phyloP scores from a whole-genome alignment of 2,797 vertebrate species.

The Microhierax caerulescens region DNA sequence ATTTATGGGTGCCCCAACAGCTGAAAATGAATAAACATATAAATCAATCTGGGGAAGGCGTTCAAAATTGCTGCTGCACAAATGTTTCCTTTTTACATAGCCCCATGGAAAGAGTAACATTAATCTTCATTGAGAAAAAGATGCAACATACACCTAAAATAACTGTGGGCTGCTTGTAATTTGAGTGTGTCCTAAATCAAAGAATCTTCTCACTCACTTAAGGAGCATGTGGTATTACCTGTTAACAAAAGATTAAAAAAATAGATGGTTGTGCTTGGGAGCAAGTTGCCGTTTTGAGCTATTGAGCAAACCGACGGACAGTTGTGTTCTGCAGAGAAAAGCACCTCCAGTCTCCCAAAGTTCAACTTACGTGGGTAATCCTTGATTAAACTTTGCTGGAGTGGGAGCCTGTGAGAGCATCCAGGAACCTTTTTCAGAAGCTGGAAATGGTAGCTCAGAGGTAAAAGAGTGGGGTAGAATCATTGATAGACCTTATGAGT shows the following conservation, averaged over 20 bases:
- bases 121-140: conserved; percentile 4
- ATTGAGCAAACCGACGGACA: not conserved
- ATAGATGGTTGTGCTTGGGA: not conserved
- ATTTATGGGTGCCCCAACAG: conserved; percentile 1
- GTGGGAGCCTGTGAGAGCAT: not conserved
- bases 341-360: not conserved
- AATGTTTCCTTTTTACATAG: not conserved
- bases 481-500: too few relatives aligned
- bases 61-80: conserved; percentile 2
- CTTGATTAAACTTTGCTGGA: not conserved
- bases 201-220: not conserved
- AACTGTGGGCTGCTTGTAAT: not conserved
- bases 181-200: not conserved
- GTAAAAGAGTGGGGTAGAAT: not conserved
- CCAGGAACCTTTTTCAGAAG: not conserved
- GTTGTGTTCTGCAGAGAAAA: not conserved
- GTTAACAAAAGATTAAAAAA: not conserved
- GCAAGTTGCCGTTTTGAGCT: rapidly evolving
- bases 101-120: not conserved
- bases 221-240: not conserved
- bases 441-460: not conserved
- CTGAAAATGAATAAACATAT: not conserved
- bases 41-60: not conserved
- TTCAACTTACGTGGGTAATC: not conserved
- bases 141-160: not conserved